Conservation (phyloP, 2,113 vertebrate species). For the Laticauda colubrina region DNA sequence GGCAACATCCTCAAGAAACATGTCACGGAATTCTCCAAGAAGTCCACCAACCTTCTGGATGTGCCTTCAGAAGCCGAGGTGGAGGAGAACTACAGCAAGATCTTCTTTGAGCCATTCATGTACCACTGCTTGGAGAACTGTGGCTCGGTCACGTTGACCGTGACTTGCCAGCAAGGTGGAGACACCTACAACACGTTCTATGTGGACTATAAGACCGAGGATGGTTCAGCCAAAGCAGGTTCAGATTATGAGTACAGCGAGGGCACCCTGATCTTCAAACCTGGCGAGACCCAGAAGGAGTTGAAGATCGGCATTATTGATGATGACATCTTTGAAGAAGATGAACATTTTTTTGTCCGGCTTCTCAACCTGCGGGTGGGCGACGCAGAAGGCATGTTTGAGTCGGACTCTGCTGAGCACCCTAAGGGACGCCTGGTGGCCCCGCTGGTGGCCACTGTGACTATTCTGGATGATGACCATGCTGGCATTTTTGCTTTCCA, state of each 20-base stretch:
- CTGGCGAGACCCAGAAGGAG: conserved; percentile 75
- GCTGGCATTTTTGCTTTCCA: conserved; percentile 94
- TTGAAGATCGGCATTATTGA: conserved; percentile 91
- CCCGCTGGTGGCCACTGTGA: conserved; percentile 87
- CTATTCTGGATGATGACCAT: conserved; percentile 96
- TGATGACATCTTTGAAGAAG: conserved; percentile 97
- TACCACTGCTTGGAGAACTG: conserved; percentile 98
- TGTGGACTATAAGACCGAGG: conserved; percentile 93
- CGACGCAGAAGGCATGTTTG: conserved; percentile 92
- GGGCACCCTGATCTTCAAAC: conserved; percentile 76
- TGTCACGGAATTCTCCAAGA: conserved; percentile 79
- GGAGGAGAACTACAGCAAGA: conserved; percentile 79
- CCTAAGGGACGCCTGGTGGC: conserved; percentile 84
- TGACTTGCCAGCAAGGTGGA: conserved; percentile 80
- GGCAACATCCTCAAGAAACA: conserved; percentile 92
- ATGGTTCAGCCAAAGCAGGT: conserved; percentile 92
- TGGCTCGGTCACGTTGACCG: conserved; percentile 78
- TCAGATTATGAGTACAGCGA: conserved; percentile 91
- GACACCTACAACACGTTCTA: conserved; percentile 90
- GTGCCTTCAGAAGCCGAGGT: conserved; percentile 59
- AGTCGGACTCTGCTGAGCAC: conserved; percentile 77
- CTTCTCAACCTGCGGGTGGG: conserved; percentile 90
- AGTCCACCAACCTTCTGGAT: conserved; percentile 32
- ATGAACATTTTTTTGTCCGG: conserved; percentile 96
- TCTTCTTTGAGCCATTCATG: conserved; percentile 85